A percentile compares a stretch with the other conserved stretches of the same genome.
Evolutionary conservation across 2,113 vertebrate species (phyloP).

Genomic region (Equus przewalskii): DNA sequence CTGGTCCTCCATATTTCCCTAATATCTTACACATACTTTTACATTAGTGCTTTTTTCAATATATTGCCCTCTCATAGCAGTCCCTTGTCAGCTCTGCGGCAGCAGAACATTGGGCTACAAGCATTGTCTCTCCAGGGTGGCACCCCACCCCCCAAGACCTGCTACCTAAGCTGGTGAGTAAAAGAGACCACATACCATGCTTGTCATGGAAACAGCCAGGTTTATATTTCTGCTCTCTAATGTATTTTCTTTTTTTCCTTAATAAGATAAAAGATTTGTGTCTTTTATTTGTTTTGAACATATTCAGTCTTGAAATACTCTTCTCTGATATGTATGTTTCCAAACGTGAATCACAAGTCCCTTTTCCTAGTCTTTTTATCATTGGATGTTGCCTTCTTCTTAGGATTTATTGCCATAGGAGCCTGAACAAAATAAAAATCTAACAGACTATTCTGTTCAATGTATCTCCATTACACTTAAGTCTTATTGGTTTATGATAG

Average conservation of each 20-base stretch:
- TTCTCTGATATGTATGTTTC: not conserved
- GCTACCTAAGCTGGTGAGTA: not conserved
- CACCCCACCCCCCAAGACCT: too few relatives aligned
- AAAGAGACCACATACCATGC: not conserved
- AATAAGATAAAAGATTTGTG: not conserved
- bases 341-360: not conserved
- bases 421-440: not conserved
- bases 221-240: not conserved
- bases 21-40: not conserved
- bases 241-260: not conserved
- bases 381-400: not conserved
- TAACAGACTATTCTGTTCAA: not conserved
- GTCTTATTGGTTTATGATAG: not conserved
- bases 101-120: not conserved
- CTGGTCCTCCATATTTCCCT: not conserved
- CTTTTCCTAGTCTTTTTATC: not conserved
- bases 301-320: not conserved
- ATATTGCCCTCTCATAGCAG: not conserved
- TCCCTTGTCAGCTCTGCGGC: not conserved
- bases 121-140: not conserved
- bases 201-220: not conserved
- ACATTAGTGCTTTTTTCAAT: not conserved
- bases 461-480: not conserved
- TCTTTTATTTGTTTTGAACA: not conserved
- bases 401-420: not conserved